phyloP scores from a whole-genome alignment of 2,797 vertebrate genomes.

The Pelochelys cantorii region DNA sequence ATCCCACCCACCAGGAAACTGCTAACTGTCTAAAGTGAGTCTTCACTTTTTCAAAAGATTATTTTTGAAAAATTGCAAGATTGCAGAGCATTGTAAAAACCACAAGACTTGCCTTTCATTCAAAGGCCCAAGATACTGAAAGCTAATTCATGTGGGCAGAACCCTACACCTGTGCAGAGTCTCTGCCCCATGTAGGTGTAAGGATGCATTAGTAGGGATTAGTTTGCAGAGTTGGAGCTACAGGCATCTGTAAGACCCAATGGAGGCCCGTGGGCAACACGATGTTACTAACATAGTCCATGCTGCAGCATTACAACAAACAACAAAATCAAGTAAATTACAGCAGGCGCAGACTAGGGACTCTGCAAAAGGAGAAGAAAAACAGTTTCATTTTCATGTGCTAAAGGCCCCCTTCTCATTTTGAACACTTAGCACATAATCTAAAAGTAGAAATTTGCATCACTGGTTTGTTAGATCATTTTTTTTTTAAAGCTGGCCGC shows the following conservation, averaged over 20 bases:
- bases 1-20: neutral
- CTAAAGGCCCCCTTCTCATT: neutral
- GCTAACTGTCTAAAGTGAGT: neutral
- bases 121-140: neutral
- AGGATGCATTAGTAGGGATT: neutral
- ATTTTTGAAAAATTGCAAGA: neutral
- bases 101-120: neutral
- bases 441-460: neutral
- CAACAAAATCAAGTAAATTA: neutral
- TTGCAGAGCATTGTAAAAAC: neutral
- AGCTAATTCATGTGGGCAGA: neutral
- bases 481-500: neutral
- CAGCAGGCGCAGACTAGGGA: neutral
- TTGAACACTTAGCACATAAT: neutral
- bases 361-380: neutral
- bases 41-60: neutral
- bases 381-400: neutral
- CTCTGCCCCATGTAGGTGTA: rapidly evolving
- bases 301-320: neutral
- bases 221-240: neutral
- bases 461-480: neutral
- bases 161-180: neutral
- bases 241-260: neutral
- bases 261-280: neutral
- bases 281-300: rapidly evolving